Percentiles rank a stretch among this genome's conserved stretches.
Evolutionary conservation across 2,888 invertebrate species (phyloP).

Genomic region (Drosophila fulvimacula): DNA sequence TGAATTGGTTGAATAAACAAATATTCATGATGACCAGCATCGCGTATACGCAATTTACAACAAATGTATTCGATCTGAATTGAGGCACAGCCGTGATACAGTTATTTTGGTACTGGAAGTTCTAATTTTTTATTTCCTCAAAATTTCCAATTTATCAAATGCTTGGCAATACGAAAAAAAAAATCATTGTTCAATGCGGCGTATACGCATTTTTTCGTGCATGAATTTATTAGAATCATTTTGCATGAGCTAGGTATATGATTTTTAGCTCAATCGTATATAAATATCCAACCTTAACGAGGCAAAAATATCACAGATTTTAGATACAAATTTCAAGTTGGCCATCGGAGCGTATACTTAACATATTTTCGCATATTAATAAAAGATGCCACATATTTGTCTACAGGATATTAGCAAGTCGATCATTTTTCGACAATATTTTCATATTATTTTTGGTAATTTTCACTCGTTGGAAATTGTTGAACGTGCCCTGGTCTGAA

Average conservation of each 20-base stretch:
- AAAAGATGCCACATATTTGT: not conserved
- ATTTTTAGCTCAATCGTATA: not conserved
- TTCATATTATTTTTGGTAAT: slow-evolving; percentile 26
- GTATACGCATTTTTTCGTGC: not conserved
- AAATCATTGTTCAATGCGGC: not conserved
- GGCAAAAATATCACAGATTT: not conserved
- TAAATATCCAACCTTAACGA: no score
- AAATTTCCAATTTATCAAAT: not conserved
- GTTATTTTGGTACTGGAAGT: not conserved
- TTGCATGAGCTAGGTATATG: no score
- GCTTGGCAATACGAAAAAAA: not conserved
- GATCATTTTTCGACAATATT: not conserved
- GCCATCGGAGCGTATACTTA: not conserved
- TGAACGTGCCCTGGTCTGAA: slow-evolving; percentile 12
- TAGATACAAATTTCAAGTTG: not conserved
- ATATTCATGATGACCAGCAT: not conserved
- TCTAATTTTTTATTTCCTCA: not conserved
- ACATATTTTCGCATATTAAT: not conserved
- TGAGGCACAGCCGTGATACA: not conserved
- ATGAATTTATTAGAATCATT: not conserved
- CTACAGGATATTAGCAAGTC: not conserved
- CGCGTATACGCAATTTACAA: not conserved
- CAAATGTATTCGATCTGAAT: not conserved
- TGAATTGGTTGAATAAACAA: not conserved
- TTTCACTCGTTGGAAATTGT: slow-evolving; percentile 36